phyloP scores from a whole-genome alignment of 2,113 vertebrate species.

The Oplegnathus fasciatus region DNA sequence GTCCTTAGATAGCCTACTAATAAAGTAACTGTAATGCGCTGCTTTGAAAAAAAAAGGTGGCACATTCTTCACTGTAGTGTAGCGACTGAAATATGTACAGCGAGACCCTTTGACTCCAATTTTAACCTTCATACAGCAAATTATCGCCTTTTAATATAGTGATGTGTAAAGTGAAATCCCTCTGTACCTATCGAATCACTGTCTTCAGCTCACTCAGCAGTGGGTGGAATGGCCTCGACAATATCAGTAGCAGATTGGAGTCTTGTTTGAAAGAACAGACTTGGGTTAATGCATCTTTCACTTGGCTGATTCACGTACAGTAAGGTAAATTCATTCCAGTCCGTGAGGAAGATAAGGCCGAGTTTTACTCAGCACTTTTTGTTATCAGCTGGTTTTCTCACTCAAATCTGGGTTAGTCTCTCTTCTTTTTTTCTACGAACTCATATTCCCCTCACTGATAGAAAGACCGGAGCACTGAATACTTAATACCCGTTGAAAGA shows the following conservation, averaged over 20 bases:
- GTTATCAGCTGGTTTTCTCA: slow-evolving; percentile 56
- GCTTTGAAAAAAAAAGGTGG: background rate
- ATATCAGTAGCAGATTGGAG: slow-evolving; percentile 19
- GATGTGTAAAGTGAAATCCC: background rate
- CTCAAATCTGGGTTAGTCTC: slow-evolving; percentile 54
- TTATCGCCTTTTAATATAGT: background rate
- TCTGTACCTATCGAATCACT: background rate
- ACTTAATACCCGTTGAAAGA: slow-evolving; percentile 47
- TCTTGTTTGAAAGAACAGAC: slow-evolving; percentile 30
- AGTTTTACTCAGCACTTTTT: slow-evolving; percentile 69
- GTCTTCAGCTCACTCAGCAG: slow-evolving; percentile 5
- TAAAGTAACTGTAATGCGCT: background rate
- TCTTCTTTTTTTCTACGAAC: slow-evolving; percentile 32
- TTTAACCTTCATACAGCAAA: background rate
- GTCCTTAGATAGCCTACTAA: background rate
- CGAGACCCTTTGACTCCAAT: background rate
- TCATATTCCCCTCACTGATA: slow-evolving; percentile 18
- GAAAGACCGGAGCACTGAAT: slow-evolving; percentile 30
- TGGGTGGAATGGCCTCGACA: slow-evolving; percentile 1
- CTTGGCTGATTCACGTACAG: slow-evolving; percentile 48
- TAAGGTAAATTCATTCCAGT: slow-evolving; percentile 50
- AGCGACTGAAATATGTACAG: background rate
- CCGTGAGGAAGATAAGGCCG: slow-evolving; percentile 49
- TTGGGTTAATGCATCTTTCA: slow-evolving; percentile 42
- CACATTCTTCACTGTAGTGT: background rate